These are phyloP conservation scores for Brachystomella parvula DNA, from an alignment of 1,140 invertebrate species.

Conservation along the genomic window DNA sequence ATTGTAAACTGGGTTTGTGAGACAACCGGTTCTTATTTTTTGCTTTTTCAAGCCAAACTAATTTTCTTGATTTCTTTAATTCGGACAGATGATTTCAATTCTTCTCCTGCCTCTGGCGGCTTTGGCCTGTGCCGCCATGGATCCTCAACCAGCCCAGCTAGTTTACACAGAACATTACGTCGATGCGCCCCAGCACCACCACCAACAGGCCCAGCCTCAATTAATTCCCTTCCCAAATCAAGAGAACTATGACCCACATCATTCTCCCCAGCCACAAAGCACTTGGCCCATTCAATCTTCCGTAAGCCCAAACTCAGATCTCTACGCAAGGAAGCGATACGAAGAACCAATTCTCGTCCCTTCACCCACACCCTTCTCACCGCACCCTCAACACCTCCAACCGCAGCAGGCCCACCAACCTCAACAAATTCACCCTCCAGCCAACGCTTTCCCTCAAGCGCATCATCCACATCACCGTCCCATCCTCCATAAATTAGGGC, in stretches of 20 bases:
- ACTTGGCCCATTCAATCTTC: no score
- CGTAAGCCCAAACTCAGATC: no score
- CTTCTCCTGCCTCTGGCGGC: neutral
- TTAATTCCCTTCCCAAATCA: neutral
- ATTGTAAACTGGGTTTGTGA: conserved; percentile 14
- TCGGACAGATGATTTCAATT: conserved; percentile 12
- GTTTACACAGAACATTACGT: conserved; percentile 3
- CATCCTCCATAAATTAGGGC: neutral
- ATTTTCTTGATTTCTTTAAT: neutral
- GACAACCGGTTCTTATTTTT: conserved; percentile 14
- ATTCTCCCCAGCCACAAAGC: neutral
- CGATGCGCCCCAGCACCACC: neutral
- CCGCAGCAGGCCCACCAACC: neutral
- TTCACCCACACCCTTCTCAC: neutral
- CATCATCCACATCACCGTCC: neutral
- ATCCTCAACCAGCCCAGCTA: conserved; percentile 6
- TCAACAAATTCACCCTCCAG: neutral
- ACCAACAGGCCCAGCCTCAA: neutral
- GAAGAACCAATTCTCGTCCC: neutral
- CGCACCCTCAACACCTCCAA: neutral
- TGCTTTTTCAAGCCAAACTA: neutral
- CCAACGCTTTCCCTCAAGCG: neutral
- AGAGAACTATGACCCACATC: neutral
- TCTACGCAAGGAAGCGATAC: no score
- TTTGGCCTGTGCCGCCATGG: neutral